Evolutionary conservation across 2,113 vertebrate genomes (phyloP), one percentile per base, ranked within the genome.

Genomic region (Phocoena phocoena): DNA sequence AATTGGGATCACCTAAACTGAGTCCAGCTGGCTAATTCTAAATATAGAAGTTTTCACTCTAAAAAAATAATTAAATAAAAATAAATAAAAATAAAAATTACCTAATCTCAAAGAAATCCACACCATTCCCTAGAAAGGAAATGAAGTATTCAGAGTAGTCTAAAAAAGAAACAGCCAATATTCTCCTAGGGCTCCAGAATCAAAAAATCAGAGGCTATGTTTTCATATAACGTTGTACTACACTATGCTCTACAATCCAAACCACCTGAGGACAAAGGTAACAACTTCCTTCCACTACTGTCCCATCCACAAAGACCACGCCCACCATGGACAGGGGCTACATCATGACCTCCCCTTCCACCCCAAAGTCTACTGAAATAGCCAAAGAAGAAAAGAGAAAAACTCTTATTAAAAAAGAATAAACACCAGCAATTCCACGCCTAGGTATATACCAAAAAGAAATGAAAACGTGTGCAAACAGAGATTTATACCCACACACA

Each of bases 71-170:
- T 53, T 53, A 53, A 53, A 53, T 53, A 53, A 53, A 53, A 53
- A 53, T 71, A 83, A 53, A 53, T 53, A 53, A 53, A 53, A 53
- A 15, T 71, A 83, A 83, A 90, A 28, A 82, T n/a, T 20, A 83
- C 67, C 25, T 44, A 80, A 67, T n/a, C 62, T 90, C 25, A 86
- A 89, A 91, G 60, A 87, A 93, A 87, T 41, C 11, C 14, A 50
- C 12, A 81, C 65, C 23, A 67, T 55, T 50, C 11, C 38, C 23
- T 28, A 83, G 23, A 62, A 79, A 62, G 44, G 21, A 84, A 86
- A 67, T 44, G n/a, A 77, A 79, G 12, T 53, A 41, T 11, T 63
- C n/a, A 81, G 25, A 65, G 60, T 15, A 6, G 6, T 53, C 65
- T 89, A 44, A 88, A 44, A 88, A 85, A 33, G 60, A 92, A 55